These are phyloP conservation scores for Hyalella azteca DNA, from an alignment of 2,888 invertebrate genomes.

Conservation along the genomic window DNA sequence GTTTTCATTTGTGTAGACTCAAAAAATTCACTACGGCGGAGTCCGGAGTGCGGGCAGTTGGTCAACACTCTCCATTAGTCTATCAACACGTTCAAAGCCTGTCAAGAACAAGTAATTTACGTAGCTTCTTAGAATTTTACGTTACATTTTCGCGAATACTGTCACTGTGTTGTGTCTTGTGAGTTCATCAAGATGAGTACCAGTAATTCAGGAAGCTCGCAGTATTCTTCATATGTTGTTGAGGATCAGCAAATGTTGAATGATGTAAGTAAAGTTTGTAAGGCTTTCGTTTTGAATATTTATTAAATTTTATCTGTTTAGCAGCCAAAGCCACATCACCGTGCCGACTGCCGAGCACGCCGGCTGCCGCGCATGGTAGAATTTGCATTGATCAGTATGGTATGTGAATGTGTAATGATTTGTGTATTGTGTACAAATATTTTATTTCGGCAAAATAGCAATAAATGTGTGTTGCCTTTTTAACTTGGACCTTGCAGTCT, in stretches of 20 bases:
- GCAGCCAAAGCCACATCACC: background rate
- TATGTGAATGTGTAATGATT: background rate
- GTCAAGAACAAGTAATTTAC: no score
- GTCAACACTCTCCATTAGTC: no score
- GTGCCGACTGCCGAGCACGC: no score
- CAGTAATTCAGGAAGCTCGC: background rate
- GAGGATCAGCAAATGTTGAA: background rate
- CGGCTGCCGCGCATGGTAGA: no score
- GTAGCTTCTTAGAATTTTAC: no score
- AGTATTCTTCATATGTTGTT: background rate
- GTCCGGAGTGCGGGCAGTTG: no score
- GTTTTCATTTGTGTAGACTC: no score
- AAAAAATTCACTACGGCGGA: no score
- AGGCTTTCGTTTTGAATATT: background rate
- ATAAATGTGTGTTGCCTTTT: background rate
- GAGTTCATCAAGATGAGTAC: background rate
- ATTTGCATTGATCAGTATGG: background rate
- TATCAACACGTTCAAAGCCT: no score
- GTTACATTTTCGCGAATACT: no score
- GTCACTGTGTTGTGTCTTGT: no score
- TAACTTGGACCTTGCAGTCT: no score
- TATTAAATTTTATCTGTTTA: background rate
- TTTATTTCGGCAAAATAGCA: background rate
- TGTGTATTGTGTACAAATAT: background rate
- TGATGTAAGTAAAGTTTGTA: background rate